Base-by-base conservation (phyloP, 2,888 invertebrate species). In the Xanthorhoe designata region DNA sequence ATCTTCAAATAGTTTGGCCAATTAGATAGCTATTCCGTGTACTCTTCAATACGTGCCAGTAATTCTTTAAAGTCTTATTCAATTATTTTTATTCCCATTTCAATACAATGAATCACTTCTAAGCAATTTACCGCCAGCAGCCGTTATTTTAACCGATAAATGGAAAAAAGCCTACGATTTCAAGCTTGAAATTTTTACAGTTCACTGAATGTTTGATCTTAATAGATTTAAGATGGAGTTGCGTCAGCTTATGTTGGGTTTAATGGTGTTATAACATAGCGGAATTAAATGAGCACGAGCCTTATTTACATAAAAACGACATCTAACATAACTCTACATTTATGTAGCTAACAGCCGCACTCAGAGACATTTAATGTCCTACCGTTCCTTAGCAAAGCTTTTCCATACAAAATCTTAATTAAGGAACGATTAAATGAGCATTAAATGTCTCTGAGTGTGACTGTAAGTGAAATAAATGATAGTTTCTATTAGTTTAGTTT, bases 51-150 rank as follows among this genome's bases (percentile, higher is more conserved):
- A 55, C 59, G 56, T 67, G 47, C 55, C 56, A 60, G 62, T 59
- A 66, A 61, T 67, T 54, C 62, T 45, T 63, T 60, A 29, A n/a
- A 47, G 55, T 52, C 55, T 49, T 50, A 58, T 55, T 58, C 54
- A 55, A 63, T 60, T 60, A 51, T 67, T 63, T 50, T 52, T 66
- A 62, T 53, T 49, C 9, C 53, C 35, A 50, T 62, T 62, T 67
- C 59, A 47, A 63, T 63, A 67, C 66, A 67, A 56, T 55, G 59
- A 55, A 67, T 55, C 62, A 45, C 58, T 62, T 66, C 62, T 54
- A 59, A 58, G 54, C 50, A 54, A 58, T 59, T 66, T 59, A 66
- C 66, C 59, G 62, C 51, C 35, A 6, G 45, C n/a, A 59, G 38
- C 8, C 17, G 9, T 53, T 63, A 57, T 57, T 52, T 57, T 63